Percentiles rank a stretch among this genome's conserved stretches.
These are phyloP conservation scores for Seison nebaliae DNA, from an alignment of 1,140 invertebrate species.

Conservation along the genomic window DNA sequence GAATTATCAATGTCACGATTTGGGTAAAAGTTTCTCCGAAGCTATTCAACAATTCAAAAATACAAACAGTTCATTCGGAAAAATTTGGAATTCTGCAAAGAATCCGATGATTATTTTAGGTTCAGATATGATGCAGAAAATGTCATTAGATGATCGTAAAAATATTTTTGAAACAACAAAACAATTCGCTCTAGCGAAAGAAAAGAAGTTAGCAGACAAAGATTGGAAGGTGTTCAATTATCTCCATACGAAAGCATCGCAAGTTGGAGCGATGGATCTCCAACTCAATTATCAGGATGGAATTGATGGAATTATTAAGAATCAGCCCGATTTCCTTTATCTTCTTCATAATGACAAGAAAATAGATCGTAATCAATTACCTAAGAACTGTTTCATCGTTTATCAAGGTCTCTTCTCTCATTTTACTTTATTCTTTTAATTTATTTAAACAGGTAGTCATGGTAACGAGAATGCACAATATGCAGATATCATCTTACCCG, in stretches of 20 bases:
- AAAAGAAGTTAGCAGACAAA: too few relatives aligned
- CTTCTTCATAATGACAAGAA: too few relatives aligned
- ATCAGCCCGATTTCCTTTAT: too few relatives aligned
- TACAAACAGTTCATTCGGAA: slow-evolving; percentile 46
- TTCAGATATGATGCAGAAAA: too few relatives aligned
- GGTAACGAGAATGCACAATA: slow-evolving; percentile 69
- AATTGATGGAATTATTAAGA: too few relatives aligned
- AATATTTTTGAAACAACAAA: too few relatives aligned
- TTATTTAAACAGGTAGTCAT: slow-evolving; percentile 67
- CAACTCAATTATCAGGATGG: too few relatives aligned
- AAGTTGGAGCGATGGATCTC: slow-evolving; percentile 79
- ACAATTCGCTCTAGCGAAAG: too few relatives aligned
- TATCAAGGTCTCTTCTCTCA: slow-evolving; percentile 42
- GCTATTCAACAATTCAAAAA: slow-evolving; percentile 43
- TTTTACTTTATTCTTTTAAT: background rate
- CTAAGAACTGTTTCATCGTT: slow-evolving; percentile 55
- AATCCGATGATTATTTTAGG: slow-evolving; percentile 71
- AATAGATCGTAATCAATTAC: slow-evolving; percentile 45
- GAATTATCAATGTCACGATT: slow-evolving; percentile 67
- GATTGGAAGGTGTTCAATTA: slow-evolving; percentile 61
- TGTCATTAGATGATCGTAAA: too few relatives aligned
- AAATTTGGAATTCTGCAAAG: slow-evolving; percentile 46
- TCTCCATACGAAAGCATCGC: slow-evolving; percentile 45
- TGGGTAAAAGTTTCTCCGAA: slow-evolving; percentile 44
- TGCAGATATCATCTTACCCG: slow-evolving; percentile 73